A percentile compares a stretch with the other conserved stretches of the same genome.
phyloP scores from a whole-genome alignment of 2,888 invertebrate genomes.

The Euphydryas editha region DNA sequence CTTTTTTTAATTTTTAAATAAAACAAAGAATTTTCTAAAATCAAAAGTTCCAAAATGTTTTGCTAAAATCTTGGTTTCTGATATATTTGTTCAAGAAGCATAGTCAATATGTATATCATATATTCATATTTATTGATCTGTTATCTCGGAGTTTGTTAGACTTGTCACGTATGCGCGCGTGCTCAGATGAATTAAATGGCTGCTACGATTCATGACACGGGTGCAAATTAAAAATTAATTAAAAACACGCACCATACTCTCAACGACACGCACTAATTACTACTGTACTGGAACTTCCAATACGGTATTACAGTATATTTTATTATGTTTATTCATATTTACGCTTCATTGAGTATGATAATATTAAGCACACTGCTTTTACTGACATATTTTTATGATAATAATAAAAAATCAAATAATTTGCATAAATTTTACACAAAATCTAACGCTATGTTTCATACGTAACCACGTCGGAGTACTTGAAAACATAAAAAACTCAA shows the following conservation, averaged over 20 bases:
- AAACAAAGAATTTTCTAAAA: not conserved
- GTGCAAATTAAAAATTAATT: conserved; percentile 44
- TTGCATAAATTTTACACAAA: not conserved
- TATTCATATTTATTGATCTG: conserved; percentile 56
- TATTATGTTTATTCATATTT: not conserved
- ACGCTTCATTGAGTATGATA: no score
- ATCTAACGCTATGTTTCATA: not conserved
- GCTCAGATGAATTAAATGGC: conserved; percentile 63
- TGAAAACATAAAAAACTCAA: conserved; percentile 34
- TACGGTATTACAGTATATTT: not conserved
- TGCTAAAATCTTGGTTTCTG: no score
- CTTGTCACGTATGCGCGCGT: conserved; percentile 64
- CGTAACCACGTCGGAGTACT: conserved; percentile 26
- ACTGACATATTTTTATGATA: not conserved
- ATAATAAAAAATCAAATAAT: not conserved
- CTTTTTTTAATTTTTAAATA: not conserved
- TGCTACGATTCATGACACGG: conserved; percentile 42
- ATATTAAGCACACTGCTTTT: not conserved
- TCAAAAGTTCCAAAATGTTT: no score
- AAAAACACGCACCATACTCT: conserved; percentile 31
- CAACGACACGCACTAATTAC: conserved; percentile 29
- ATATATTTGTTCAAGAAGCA: conserved; percentile 1
- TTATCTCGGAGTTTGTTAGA: conserved; percentile 57
- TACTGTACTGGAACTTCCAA: not conserved
- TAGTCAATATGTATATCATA: conserved; percentile 37